phyloP scores from a whole-genome alignment of 2,797 vertebrate genomes.

The Gastrophryne carolinensis region DNA sequence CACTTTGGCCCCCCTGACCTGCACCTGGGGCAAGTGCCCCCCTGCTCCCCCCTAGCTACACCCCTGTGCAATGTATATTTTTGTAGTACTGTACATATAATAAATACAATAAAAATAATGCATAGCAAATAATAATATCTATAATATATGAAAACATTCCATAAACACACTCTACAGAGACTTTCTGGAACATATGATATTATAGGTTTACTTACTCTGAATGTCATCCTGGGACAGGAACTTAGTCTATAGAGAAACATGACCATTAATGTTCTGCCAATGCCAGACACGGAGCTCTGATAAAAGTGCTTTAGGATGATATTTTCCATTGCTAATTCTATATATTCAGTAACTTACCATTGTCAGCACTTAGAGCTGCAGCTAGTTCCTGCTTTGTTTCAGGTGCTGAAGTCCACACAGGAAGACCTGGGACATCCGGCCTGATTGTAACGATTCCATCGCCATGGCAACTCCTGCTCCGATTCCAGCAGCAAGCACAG shows the following conservation, averaged over 20 bases:
- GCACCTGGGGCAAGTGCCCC: too few species aligned
- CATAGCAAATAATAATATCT: too few species aligned
- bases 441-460: conserved; percentile 79
- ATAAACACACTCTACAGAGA: too few species aligned
- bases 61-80: too few species aligned
- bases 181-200: too few species aligned
- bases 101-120: too few species aligned
- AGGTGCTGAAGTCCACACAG: conserved; percentile 65
- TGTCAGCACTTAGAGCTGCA: conserved; percentile 21
- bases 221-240: conserved; percentile 92
- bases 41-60: too few species aligned
- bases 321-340: too few species aligned
- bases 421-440: conserved; percentile 56
- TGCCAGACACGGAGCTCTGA: background rate
- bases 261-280: background rate
- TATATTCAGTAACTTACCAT: too few species aligned
- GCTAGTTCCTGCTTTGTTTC: background rate
- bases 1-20: too few species aligned
- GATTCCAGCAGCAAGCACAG: conserved; percentile 53
- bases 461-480: conserved; percentile 72
- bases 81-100: too few species aligned
- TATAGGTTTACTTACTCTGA: conserved; percentile 84
- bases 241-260: conserved; percentile 79
- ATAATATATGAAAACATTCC: too few species aligned
- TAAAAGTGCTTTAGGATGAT: background rate